Evolutionary conservation across 2,888 invertebrate genomes (phyloP), one percentile per base, ranked within the genome.

Genomic region (Athalia circularis): DNA sequence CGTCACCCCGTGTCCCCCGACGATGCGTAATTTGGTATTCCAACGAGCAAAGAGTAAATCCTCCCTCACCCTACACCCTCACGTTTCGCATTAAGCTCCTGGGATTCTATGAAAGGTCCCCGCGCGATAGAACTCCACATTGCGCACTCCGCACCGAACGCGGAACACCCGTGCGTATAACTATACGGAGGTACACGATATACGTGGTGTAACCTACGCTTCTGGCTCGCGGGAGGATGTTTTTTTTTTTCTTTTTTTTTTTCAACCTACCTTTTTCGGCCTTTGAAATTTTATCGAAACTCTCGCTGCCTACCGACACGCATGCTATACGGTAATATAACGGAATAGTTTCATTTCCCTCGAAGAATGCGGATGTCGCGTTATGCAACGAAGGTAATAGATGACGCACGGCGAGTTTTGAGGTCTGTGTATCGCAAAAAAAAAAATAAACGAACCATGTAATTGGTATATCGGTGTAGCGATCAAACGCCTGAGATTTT

Each of bases 41-140:
- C 62, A 64, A 50, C 62, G 59, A 75, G 75, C 48, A 50, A 52
- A 29, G 75, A 75, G 75, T 50, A 52, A 75, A 75, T 75, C 75
- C 75, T 52, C 62, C 62, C 72, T 57, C 59, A 52, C 57, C 72
- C 59, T 59, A 59, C 72, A 64, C 62, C 50, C 61, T 75, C 75
- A 75, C 75, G 75, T 75, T 75, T 62, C 64, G 62, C 75, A 75
- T 64, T 75, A 75, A 75, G 50, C 75, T 62, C 62, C 62, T 29
- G 64, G 50, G 75, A 64, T 75, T 62, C 62, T 59, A 57, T 72
- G 72, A 72, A 72, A 59, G 59, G 57, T 59, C 59, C 47, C 47
- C 52, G 29, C 47, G 45, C 15, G 59, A 6, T 43, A 15, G 50
- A 50, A 8, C 47, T 45, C 11, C 43, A 11, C 64, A 15, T n/a